phyloP scores from a whole-genome alignment of 2,888 invertebrate genomes.

The Zaprionus obscuricornis region DNA sequence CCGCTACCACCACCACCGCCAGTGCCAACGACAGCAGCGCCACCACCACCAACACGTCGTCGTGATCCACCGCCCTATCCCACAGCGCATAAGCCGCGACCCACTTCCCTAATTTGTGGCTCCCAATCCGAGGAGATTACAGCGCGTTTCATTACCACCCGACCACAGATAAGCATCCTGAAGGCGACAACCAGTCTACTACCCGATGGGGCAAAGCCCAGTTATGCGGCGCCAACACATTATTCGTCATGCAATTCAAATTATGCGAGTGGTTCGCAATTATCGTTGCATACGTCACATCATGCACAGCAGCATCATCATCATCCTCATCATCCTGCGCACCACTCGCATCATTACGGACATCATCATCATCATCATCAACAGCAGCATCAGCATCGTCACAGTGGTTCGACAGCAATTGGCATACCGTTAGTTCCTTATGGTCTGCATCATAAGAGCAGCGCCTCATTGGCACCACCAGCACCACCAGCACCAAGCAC shows the following conservation, averaged over 20 bases:
- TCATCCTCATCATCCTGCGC: too few species aligned
- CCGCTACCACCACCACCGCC: conserved; percentile 30
- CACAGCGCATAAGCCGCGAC: conserved; percentile 82
- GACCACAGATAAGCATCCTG: conserved; percentile 90
- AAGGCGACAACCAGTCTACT: conserved; percentile 90
- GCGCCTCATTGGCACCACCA: conserved; percentile 85
- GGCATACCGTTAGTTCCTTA: conserved; percentile 84
- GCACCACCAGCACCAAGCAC: conserved; percentile 83
- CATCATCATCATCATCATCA: conserved; percentile 22
- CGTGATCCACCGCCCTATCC: conserved; percentile 89
- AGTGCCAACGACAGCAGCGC: conserved; percentile 32
- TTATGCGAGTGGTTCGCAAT: conserved; percentile 77
- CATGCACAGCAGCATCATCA: conserved; percentile 58
- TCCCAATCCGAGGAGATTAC: conserved; percentile 88
- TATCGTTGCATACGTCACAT: conserved; percentile 66
- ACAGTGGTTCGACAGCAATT: conserved; percentile 73
- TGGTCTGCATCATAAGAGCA: conserved; percentile 87
- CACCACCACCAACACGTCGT: conserved; percentile 65
- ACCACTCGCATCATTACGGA: too few species aligned
- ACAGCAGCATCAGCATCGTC: conserved; percentile 58
- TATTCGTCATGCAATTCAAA: conserved; percentile 80
- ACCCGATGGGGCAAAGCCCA: conserved; percentile 86
- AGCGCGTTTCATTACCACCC: conserved; percentile 90
- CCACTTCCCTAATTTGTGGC: conserved; percentile 83
- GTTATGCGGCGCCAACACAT: conserved; percentile 84